Conservation (phyloP, 2,888 invertebrate genomes). For the Drosophila meridionalis region DNA sequence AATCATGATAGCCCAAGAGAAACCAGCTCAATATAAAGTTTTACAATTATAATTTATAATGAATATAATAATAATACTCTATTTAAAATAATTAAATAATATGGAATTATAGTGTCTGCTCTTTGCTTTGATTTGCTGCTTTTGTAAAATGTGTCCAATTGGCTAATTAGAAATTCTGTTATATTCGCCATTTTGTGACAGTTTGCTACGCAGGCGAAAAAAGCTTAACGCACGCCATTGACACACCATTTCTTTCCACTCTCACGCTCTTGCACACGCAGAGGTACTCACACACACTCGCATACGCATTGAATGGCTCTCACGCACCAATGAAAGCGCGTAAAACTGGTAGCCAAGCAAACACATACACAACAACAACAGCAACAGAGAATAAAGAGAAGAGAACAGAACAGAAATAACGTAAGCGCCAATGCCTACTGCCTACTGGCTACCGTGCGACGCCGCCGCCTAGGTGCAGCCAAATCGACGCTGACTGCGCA, state of each 20-base stretch:
- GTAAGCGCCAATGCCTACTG: conserved; percentile 46
- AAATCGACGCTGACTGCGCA: conserved; percentile 49
- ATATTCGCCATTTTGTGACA: conserved; percentile 65
- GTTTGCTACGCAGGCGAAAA: conserved; percentile 59
- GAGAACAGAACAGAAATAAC: conserved; percentile 20
- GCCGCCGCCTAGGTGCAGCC: conserved; percentile 47
- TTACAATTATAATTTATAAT: not conserved
- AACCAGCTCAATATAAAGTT: not conserved
- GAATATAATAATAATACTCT: not conserved
- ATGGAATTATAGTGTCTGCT: not conserved
- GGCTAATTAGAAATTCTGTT: conserved; percentile 36
- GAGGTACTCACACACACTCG: conserved; percentile 5
- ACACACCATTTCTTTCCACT: conserved; percentile 39
- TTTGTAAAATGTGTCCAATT: conserved; percentile 31
- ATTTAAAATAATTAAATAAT: not conserved
- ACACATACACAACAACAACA: conserved; percentile 29
- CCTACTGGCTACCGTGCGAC: conserved; percentile 54
- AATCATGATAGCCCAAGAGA: not conserved
- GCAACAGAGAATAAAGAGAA: conserved; percentile 19
- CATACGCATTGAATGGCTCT: conserved; percentile 31
- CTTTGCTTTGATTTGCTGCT: not conserved
- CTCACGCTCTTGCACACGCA: conserved; percentile 15
- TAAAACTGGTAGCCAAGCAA: conserved; percentile 83
- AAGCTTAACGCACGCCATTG: conserved; percentile 67
- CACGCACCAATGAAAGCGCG: conserved; percentile 84